phyloP scores from a whole-genome alignment of 2,797 vertebrate genomes.

The Scolopax bukidnonensis region DNA sequence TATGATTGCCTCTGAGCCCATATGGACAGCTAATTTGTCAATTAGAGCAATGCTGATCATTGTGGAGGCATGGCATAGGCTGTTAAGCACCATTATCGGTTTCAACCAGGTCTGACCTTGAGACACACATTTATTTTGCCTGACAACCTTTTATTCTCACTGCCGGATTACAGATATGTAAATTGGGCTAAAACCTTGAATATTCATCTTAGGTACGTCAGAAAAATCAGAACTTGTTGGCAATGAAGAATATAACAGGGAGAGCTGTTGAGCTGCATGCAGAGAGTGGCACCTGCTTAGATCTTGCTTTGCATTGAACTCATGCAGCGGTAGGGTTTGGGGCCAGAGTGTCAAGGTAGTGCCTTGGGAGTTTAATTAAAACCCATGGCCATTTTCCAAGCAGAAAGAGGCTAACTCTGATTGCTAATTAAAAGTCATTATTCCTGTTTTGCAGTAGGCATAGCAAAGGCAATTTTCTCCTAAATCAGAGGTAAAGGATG shows the following conservation, averaged over 20 bases:
- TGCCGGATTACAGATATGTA: slow-evolving; percentile 72
- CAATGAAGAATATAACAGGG: slow-evolving; percentile 42
- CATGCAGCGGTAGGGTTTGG: background rate
- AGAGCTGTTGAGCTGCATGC: background rate
- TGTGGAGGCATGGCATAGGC: slow-evolving; percentile 51
- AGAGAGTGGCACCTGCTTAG: background rate
- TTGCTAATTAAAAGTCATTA: slow-evolving; percentile 23
- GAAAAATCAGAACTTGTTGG: slow-evolving; percentile 4
- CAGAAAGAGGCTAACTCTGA: background rate
- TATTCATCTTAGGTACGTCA: slow-evolving; percentile 67
- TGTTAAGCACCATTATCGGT: slow-evolving; percentile 70
- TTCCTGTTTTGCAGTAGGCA: background rate
- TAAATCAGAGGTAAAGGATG: background rate
- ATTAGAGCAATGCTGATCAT: slow-evolving; percentile 76
- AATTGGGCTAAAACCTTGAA: slow-evolving; percentile 67
- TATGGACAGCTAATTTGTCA: slow-evolving; percentile 79
- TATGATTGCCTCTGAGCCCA: slow-evolving; percentile 76
- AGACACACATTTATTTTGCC: slow-evolving; percentile 75
- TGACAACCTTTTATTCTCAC: slow-evolving; percentile 74
- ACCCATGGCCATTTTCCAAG: background rate
- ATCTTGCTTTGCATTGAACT: background rate
- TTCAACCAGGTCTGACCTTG: slow-evolving; percentile 74
- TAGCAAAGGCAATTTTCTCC: background rate
- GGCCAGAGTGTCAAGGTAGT: background rate
- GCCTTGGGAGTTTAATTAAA: slow-evolving; percentile 24